phyloP scores from a whole-genome alignment of 1,140 invertebrate species.

The Copidosoma floridanum region DNA sequence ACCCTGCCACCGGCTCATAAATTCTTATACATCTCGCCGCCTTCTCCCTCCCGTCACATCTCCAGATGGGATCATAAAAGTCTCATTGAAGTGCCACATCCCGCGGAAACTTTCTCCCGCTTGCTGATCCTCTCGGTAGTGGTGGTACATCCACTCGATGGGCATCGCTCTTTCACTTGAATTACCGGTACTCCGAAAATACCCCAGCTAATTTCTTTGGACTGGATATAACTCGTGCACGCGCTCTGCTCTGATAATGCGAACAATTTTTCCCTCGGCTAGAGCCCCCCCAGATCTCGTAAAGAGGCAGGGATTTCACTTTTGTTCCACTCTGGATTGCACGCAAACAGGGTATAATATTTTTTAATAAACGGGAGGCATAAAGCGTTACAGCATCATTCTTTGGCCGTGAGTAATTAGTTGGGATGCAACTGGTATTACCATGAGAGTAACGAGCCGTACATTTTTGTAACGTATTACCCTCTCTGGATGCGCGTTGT shows the following conservation, averaged over 20 bases:
- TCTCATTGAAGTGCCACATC: slow-evolving; percentile 24
- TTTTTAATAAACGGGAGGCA: too few relatives aligned
- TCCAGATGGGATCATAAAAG: slow-evolving; percentile 32
- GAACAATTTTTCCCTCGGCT: slow-evolving; percentile 17
- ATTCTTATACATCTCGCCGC: too few relatives aligned
- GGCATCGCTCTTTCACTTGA: slow-evolving; percentile 13
- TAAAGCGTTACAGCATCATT: too few relatives aligned
- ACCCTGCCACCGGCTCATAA: too few relatives aligned
- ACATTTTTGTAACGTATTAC: too few relatives aligned
- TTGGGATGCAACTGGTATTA: too few relatives aligned
- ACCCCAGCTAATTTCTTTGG: slow-evolving; percentile 21
- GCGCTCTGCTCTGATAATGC: slow-evolving; percentile 6
- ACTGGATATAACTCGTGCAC: too few relatives aligned
- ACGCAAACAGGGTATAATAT: too few relatives aligned
- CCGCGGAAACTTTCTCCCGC: neutral
- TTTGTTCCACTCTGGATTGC: neutral
- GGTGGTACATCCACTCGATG: slow-evolving; percentile 15
- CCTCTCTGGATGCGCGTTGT: too few relatives aligned
- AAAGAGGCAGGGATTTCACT: neutral
- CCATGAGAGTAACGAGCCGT: too few relatives aligned
- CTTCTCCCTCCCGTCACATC: neutral
- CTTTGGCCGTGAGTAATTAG: too few relatives aligned
- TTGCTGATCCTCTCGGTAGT: slow-evolving; percentile 30
- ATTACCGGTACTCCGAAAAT: slow-evolving; percentile 17
- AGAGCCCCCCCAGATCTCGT: too few relatives aligned